Base-by-base conservation (phyloP, 2,797 vertebrate species). In the Sebastes matsubarae region DNA sequence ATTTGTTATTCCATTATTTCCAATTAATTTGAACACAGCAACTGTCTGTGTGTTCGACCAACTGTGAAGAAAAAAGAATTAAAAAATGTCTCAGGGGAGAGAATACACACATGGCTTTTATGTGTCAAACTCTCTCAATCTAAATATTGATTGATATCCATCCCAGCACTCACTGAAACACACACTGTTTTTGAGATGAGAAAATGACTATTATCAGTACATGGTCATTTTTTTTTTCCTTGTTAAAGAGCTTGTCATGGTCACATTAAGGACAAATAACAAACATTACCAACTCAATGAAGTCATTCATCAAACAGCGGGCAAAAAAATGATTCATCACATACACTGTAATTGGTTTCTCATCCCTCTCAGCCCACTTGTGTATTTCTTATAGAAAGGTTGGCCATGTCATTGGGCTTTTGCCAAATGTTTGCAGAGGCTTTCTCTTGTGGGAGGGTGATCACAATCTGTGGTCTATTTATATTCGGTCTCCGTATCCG, bases 401-500 rank as follows among this genome's bases (percentile, higher is more conserved):
- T 82, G 87, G 76, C 69, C 64, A 11, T 84, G 81, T 86, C 76
- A 87, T 80, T 85, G 86, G 79, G 78, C 72, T 73, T 77, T 72
- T 78, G 82, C 78, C 85, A 91, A 89, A 87, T 86, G 82, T 93
- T 94, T 90, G 83, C 70, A 87, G 90, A 86, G 72, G 75, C 70
- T 60, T 67, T 87, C 84, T 93, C 82, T 85, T 91, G 79, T 89
- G 88, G 81, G 70, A 91, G 79, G 83, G 88, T 85, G 88, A 92
- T 94, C 93, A 91, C 88, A 92, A 93, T 93, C 89, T 81, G 73
- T 8, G 66, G 38, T 92, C 90, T 95, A 95, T 96, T 95, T 95
- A 94, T 93, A 94, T 93, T 75, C 82, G 73, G 77, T 68, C 80
- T 86, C 87, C 80, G 60, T 91, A 89, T 92, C 90, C 84, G 54